phyloP scores from a whole-genome alignment of 2,797 vertebrate species.

The Peromyscus eremicus region DNA sequence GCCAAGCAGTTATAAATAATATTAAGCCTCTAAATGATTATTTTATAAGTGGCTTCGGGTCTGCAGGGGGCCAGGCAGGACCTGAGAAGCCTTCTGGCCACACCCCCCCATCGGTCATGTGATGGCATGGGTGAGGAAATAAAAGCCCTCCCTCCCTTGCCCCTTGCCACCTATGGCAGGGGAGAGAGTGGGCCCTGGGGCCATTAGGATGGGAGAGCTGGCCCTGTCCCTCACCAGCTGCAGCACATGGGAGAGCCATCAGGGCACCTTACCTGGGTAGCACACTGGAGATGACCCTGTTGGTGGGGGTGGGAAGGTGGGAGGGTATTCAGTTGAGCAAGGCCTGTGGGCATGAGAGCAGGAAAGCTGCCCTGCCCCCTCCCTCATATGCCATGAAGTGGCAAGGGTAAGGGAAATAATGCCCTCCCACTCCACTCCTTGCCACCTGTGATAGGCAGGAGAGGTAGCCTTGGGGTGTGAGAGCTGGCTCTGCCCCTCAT shows the following conservation, averaged over 20 bases:
- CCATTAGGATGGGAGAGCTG: not conserved
- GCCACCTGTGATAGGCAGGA: not conserved
- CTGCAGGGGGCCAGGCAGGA: too few relatives aligned
- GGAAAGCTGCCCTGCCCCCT: not conserved
- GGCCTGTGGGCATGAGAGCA: too few relatives aligned
- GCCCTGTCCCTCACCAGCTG: too few relatives aligned
- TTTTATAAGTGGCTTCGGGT: too few relatives aligned
- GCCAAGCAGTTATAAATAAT: too few relatives aligned
- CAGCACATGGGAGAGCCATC: too few relatives aligned
- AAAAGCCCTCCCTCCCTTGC: not conserved
- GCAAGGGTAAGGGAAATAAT: not conserved
- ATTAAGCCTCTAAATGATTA: too few relatives aligned
- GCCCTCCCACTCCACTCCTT: not conserved
- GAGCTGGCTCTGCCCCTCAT: not conserved
- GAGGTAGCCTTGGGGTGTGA: not conserved
- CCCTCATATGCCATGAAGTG: not conserved
- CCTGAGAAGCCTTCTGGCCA: too few relatives aligned
- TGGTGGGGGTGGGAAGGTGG: too few relatives aligned
- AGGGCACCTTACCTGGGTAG: not conserved
- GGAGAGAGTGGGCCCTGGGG: not conserved
- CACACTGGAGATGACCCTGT: not conserved
- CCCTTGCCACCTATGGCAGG: not conserved
- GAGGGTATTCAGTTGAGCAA: too few relatives aligned
- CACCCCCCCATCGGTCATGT: not conserved
- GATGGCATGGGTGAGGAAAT: not conserved